phyloP scores from a whole-genome alignment of 2,113 vertebrate species.

The Tachysurus fulvidraco region DNA sequence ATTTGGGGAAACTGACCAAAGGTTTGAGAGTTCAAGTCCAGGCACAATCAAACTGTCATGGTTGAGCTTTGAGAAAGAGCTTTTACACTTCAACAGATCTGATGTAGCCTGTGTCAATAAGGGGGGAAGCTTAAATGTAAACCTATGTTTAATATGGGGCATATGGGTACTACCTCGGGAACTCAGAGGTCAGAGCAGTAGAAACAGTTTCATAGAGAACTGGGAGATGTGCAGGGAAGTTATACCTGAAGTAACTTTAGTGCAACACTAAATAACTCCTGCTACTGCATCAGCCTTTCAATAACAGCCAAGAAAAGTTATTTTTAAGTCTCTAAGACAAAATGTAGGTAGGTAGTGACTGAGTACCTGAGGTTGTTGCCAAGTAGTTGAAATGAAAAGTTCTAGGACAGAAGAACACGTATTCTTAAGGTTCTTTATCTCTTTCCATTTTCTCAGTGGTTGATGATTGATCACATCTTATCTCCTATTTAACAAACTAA shows the following conservation, averaged over 20 bases:
- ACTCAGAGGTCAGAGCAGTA: background rate
- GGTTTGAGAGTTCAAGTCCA: too few species aligned
- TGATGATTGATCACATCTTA: background rate
- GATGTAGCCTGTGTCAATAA: background rate
- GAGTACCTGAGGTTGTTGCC: background rate
- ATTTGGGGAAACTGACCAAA: background rate
- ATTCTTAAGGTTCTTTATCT: background rate
- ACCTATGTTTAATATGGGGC: background rate
- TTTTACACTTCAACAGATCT: background rate
- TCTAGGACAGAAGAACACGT: background rate
- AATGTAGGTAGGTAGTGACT: background rate
- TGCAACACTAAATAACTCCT: background rate
- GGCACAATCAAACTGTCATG: background rate
- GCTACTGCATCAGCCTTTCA: background rate
- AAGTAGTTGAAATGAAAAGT: background rate
- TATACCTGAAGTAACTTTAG: background rate
- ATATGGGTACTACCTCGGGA: too few species aligned
- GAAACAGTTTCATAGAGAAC: background rate
- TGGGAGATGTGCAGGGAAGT: background rate
- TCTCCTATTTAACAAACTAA: background rate
- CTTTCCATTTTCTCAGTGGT: background rate
- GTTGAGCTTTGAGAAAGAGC: background rate
- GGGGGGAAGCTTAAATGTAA: background rate
- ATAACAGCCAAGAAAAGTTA: background rate
- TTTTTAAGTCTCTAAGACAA: conserved; percentile 6